Conservation (phyloP, 37 sponge, comb jelly and placozoan species). For the Cladorhizidae sp. region DNA sequence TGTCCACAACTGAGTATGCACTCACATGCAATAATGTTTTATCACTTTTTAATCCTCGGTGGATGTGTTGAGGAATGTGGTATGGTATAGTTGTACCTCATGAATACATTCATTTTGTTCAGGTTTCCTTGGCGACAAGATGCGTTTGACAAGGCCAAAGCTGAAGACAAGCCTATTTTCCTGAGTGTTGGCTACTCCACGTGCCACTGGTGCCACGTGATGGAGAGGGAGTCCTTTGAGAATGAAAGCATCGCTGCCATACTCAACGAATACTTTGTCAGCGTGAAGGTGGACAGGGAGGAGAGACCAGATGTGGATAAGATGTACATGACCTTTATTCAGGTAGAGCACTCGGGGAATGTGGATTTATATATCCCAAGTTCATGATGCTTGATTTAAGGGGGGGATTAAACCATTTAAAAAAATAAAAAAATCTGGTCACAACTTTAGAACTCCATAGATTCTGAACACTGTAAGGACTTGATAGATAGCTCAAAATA, state of each 20-base stretch:
- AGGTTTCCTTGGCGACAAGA: slow-evolving; percentile 86
- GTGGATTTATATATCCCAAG: too few relatives aligned
- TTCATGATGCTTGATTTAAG: too few relatives aligned
- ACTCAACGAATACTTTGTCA: slow-evolving; percentile 65
- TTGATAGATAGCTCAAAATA: too few relatives aligned
- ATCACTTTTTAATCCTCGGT: too few relatives aligned
- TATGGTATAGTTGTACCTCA: too few relatives aligned
- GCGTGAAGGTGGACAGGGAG: slow-evolving; percentile 81
- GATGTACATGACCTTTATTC: slow-evolving; percentile 83
- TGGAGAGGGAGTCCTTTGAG: slow-evolving; percentile 85
- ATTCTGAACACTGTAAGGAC: too few relatives aligned
- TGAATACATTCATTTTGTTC: neutral
- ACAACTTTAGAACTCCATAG: too few relatives aligned
- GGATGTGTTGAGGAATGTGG: too few relatives aligned
- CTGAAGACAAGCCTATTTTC: slow-evolving; percentile 77
- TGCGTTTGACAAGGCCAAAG: slow-evolving; percentile 63
- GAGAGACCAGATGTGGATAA: slow-evolving; percentile 81
- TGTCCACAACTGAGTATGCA: too few relatives aligned
- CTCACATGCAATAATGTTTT: too few relatives aligned
- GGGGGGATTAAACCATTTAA: too few relatives aligned
- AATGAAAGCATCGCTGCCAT: slow-evolving; percentile 40
- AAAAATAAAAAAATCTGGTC: too few relatives aligned
- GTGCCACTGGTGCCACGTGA: slow-evolving; percentile 88
- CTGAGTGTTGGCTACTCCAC: slow-evolving; percentile 84
- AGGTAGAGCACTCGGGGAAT: slow-evolving; percentile 19